A percentile compares a stretch with the other conserved stretches of the same genome.
Evolutionary conservation across 2,797 vertebrate species (phyloP).

Genomic region (Diglossa cyanea): DNA sequence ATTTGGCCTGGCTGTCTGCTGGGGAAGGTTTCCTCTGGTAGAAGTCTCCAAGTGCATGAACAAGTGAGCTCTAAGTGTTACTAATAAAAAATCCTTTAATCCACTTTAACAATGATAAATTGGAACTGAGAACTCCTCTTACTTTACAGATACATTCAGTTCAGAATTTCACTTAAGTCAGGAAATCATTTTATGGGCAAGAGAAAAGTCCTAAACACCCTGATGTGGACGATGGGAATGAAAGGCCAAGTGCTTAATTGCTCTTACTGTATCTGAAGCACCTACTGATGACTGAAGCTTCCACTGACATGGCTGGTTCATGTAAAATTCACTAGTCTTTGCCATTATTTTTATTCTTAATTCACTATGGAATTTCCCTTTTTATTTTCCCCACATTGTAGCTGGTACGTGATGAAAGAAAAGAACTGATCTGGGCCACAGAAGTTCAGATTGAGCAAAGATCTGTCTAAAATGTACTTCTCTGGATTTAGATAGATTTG

Average conservation of each 20-base stretch:
- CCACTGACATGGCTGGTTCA: not conserved
- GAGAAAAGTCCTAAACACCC: not conserved
- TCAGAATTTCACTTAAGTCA: slow-evolving; percentile 43
- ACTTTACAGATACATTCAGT: slow-evolving; percentile 24
- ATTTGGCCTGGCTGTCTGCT: slow-evolving; percentile 46
- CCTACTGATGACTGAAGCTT: not conserved
- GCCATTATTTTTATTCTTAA: not conserved
- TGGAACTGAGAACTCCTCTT: slow-evolving; percentile 40
- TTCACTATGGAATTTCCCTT: not conserved
- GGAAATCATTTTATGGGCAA: not conserved
- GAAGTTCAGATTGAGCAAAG: not conserved
- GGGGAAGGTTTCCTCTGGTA: slow-evolving; percentile 30
- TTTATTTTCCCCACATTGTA: not conserved
- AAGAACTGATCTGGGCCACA: not conserved
- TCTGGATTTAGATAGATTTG: not conserved
- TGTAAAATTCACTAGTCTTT: not conserved
- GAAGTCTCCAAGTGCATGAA: slow-evolving; percentile 56
- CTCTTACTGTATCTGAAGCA: not conserved
- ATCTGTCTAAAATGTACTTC: not conserved
- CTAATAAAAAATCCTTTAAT: slow-evolving; percentile 70
- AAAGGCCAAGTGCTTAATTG: not conserved
- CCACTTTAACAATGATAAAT: slow-evolving; percentile 63
- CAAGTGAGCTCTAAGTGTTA: slow-evolving; percentile 59
- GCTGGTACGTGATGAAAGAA: not conserved
- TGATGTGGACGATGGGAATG: not conserved